Percentiles rank a stretch among this genome's conserved stretches.
These are phyloP conservation scores for Microctenopoma lineatum DNA, from an alignment of 2,797 vertebrate genomes.

Conservation along the genomic window DNA sequence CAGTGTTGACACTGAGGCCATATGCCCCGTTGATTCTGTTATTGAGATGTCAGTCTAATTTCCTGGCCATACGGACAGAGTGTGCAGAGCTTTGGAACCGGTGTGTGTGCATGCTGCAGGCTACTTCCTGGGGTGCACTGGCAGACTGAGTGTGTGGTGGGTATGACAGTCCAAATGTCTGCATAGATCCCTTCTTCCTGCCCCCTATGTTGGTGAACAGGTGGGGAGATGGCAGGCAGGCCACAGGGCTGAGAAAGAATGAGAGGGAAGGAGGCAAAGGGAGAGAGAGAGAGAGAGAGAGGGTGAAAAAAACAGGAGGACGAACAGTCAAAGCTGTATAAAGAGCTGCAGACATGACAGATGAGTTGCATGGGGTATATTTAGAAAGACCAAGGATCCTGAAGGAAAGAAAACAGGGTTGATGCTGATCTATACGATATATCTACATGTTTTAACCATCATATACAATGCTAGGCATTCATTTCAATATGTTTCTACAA, in stretches of 20 bases:
- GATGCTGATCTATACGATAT: background rate
- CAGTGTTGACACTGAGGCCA: slow-evolving; percentile 72
- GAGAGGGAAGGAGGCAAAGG: slow-evolving; percentile 15
- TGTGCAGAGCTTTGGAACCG: slow-evolving; percentile 59
- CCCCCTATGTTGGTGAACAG: slow-evolving; percentile 77
- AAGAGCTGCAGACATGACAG: slow-evolving; percentile 56
- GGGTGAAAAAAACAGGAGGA: slow-evolving; percentile 45
- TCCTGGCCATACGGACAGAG: slow-evolving; percentile 78
- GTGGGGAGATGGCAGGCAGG: slow-evolving; percentile 77
- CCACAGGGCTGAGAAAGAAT: slow-evolving; percentile 56
- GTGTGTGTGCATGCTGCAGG: slow-evolving; percentile 48
- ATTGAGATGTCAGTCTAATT: slow-evolving; percentile 83
- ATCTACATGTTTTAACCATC: background rate
- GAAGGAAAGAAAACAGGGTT: background rate
- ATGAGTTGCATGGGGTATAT: slow-evolving; percentile 43
- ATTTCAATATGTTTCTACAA: background rate
- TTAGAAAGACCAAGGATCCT: slow-evolving; percentile 18
- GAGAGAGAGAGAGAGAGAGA: slow-evolving; percentile 31
- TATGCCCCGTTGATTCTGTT: slow-evolving; percentile 74
- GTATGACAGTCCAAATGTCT: slow-evolving; percentile 71
- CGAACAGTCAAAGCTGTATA: slow-evolving; percentile 49
- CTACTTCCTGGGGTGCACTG: slow-evolving; percentile 68
- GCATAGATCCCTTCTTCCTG: slow-evolving; percentile 75
- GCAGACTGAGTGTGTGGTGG: slow-evolving; percentile 57
- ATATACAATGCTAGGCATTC: too few relatives aligned